Evolutionary conservation across 2,797 vertebrate genomes (phyloP).

Genomic region (Parauchenoglanis punctatus): DNA sequence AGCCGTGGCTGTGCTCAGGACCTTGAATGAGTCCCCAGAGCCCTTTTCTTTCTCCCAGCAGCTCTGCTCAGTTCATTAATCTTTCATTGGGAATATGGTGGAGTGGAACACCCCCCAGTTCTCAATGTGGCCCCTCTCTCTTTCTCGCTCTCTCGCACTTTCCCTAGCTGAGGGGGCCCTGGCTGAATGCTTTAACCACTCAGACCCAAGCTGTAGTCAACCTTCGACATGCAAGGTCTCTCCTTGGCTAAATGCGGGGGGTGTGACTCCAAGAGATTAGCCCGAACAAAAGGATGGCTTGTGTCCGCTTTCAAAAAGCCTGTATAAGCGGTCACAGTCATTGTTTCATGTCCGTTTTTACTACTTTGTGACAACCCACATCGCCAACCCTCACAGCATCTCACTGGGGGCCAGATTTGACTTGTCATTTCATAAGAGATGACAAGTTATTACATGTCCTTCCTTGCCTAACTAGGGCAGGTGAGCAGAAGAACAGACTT

Average conservation of each 20-base stretch:
- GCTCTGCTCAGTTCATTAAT: slow-evolving; percentile 83
- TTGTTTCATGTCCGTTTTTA: slow-evolving; percentile 35
- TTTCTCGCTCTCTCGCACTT: slow-evolving; percentile 24
- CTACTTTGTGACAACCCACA: slow-evolving; percentile 25
- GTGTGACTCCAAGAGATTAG: slow-evolving; percentile 50
- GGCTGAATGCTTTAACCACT: slow-evolving; percentile 50
- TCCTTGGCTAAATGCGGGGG: slow-evolving; percentile 43
- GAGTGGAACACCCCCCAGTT: slow-evolving; percentile 66
- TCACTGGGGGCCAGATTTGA: slow-evolving; percentile 33
- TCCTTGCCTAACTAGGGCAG: neutral
- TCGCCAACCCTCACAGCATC: slow-evolving; percentile 16
- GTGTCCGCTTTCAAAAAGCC: slow-evolving; percentile 39
- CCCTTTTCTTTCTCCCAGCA: slow-evolving; percentile 76
- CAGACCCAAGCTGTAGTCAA: slow-evolving; percentile 39
- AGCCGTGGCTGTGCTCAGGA: slow-evolving; percentile 75
- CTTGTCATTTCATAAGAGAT: slow-evolving; percentile 26
- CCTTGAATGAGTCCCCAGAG: slow-evolving; percentile 80
- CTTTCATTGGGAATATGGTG: slow-evolving; percentile 82
- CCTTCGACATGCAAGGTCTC: slow-evolving; percentile 37
- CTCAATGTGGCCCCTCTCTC: slow-evolving; percentile 40
- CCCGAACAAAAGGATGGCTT: slow-evolving; percentile 52
- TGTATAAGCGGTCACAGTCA: slow-evolving; percentile 22
- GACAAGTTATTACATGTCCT: slow-evolving; percentile 15
- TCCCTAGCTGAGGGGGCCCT: slow-evolving; percentile 62
- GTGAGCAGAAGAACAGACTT: neutral